These are phyloP conservation scores for Pseudochirops cupreus DNA, from an alignment of 2,797 vertebrate genomes.

Conservation along the genomic window DNA sequence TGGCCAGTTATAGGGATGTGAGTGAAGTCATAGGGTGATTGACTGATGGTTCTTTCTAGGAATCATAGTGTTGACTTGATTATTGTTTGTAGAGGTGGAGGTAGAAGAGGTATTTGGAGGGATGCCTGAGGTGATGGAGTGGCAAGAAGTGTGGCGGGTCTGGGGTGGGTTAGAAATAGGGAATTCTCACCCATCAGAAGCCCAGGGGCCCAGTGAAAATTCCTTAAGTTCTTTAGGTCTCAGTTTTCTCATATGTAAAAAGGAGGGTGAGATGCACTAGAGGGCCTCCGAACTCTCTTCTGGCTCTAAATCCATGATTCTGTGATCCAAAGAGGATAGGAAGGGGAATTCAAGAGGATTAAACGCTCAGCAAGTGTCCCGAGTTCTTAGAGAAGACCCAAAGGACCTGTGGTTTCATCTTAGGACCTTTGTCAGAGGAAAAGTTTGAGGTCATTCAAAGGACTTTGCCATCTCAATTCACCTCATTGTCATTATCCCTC, in stretches of 20 bases:
- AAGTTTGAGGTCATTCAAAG: not conserved
- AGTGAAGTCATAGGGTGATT: too few relatives aligned
- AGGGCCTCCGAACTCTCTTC: not conserved
- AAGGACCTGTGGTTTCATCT: not conserved
- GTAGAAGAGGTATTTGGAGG: not conserved
- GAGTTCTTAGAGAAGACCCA: not conserved
- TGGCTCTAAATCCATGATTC: not conserved
- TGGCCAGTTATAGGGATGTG: too few relatives aligned
- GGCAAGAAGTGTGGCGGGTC: not conserved
- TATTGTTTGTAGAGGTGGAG: not conserved
- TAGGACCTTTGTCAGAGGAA: not conserved
- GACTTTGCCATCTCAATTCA: not conserved
- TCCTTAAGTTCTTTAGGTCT: not conserved
- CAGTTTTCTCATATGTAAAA: not conserved
- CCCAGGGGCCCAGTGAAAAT: too few relatives aligned
- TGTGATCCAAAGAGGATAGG: not conserved
- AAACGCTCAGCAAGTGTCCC: not conserved
- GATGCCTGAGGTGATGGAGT: not conserved
- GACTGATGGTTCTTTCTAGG: not conserved
- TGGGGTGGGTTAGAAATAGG: not conserved
- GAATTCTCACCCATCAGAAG: not conserved
- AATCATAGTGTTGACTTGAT: not conserved
- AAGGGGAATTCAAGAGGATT: not conserved
- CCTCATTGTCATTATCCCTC: not conserved
- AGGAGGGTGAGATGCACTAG: not conserved